Evolutionary conservation across 2,888 invertebrate species (phyloP).

Genomic region (Dryobotodes eremita): DNA sequence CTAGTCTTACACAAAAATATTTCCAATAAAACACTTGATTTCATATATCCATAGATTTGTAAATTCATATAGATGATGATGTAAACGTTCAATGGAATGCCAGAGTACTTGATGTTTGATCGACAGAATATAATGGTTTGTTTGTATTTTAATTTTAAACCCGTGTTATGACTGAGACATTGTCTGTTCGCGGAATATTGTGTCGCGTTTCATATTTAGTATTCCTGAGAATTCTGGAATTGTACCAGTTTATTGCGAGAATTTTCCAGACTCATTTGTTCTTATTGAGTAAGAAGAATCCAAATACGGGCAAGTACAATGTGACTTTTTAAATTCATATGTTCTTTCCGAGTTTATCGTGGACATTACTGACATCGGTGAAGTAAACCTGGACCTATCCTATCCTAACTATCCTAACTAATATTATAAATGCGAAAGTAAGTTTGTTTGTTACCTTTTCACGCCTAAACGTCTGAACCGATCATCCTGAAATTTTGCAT

Average conservation of each 20-base stretch:
- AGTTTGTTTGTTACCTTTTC: too few relatives aligned
- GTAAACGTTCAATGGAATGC: conserved; percentile 5
- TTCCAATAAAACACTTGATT: neutral
- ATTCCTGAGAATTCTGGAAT: conserved; percentile 20
- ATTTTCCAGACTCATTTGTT: neutral
- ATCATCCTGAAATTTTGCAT: too few relatives aligned
- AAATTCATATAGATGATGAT: neutral
- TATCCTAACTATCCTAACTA: too few relatives aligned
- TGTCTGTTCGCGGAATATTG: conserved; percentile 34
- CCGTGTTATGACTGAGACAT: conserved; percentile 17
- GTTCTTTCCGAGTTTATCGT: too few relatives aligned
- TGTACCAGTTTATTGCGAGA: neutral
- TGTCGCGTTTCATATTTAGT: conserved; percentile 10
- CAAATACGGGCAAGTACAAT: too few relatives aligned
- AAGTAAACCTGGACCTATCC: too few relatives aligned
- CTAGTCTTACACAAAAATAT: neutral
- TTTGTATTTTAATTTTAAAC: conserved; percentile 38
- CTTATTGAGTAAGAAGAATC: neutral
- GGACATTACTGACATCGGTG: too few relatives aligned
- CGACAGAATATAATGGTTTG: conserved; percentile 17
- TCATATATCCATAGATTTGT: neutral
- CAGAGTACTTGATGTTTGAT: conserved; percentile 1
- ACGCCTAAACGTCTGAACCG: too few relatives aligned
- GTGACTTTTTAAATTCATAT: too few relatives aligned
- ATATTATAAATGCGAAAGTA: too few relatives aligned